Percentiles rank a stretch among this genome's conserved stretches.
Conservation (phyloP, 2,888 invertebrate genomes). For the Drosophila nr. perissopoda region DNA sequence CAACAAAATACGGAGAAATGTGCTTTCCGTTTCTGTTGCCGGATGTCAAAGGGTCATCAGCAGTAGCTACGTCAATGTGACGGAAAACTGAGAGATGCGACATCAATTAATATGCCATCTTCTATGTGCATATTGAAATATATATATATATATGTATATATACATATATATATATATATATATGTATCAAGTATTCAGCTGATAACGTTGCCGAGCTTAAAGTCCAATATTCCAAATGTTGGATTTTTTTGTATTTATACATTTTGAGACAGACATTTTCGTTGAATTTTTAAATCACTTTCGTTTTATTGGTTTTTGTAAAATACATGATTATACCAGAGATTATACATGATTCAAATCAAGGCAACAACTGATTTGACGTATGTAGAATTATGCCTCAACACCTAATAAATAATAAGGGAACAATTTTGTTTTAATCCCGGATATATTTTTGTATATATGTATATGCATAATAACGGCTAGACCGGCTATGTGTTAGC, state of each 20-base stretch:
- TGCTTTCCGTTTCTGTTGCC: slow-evolving; percentile 18
- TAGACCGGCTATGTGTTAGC: slow-evolving; percentile 36
- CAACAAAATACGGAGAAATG: slow-evolving; percentile 9
- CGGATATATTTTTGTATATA: background rate
- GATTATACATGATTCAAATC: slow-evolving; percentile 14
- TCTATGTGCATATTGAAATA: background rate
- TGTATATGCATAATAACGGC: slow-evolving; percentile 24
- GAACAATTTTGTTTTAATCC: slow-evolving; percentile 1
- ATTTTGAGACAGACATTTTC: slow-evolving; percentile 23
- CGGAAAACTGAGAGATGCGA: slow-evolving; percentile 52
- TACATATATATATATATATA: background rate
- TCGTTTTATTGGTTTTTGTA: slow-evolving; percentile 32
- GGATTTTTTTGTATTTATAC: background rate
- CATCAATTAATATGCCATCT: slow-evolving; percentile 34
- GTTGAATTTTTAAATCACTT: slow-evolving; percentile 39
- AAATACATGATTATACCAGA: slow-evolving; percentile 23
- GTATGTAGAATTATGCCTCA: slow-evolving; percentile 2
- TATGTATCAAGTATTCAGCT: slow-evolving; percentile 13
- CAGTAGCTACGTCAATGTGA: slow-evolving; percentile 53
- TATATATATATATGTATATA: no score
- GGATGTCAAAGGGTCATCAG: slow-evolving; percentile 50
- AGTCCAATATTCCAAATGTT: slow-evolving; percentile 53
- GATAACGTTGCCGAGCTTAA: slow-evolving; percentile 46
- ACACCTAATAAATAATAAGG: slow-evolving; percentile 17
- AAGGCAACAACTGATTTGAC: slow-evolving; percentile 25